These are phyloP conservation scores for Hucho hucho DNA, from an alignment of 2,113 vertebrate species.

Conservation along the genomic window DNA sequence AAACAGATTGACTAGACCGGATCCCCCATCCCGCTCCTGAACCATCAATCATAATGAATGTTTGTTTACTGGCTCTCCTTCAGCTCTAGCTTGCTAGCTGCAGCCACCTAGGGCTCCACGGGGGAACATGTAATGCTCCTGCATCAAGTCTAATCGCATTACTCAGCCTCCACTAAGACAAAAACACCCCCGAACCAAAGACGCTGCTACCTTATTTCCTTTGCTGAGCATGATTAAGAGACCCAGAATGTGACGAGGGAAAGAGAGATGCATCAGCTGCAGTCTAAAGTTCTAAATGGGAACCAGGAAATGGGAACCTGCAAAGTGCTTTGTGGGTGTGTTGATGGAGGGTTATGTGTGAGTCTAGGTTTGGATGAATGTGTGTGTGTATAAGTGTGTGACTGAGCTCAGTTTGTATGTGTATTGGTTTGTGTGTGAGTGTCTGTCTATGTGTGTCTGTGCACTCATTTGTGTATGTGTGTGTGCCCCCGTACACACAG, in stretches of 20 bases:
- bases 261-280: slow-evolving; percentile 18
- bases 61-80: slow-evolving; percentile 43
- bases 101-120: slow-evolving; percentile 28
- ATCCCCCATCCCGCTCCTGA: neutral
- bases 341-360: neutral
- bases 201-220: slow-evolving; percentile 44
- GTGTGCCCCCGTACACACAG: slow-evolving; percentile 4
- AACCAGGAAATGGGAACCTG: too few species aligned
- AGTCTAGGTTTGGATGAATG: slow-evolving; percentile 14
- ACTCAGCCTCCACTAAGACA: slow-evolving; percentile 53
- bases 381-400: neutral
- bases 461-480: neutral
- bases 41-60: slow-evolving; percentile 5
- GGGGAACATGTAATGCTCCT: slow-evolving; percentile 39
- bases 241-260: slow-evolving; percentile 42
- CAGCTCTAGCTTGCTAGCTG: slow-evolving; percentile 8
- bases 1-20: neutral
- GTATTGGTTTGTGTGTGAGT: neutral
- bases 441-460: neutral
- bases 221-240: slow-evolving; percentile 52
- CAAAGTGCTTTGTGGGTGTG: neutral
- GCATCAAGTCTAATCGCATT: slow-evolving; percentile 60
- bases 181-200: slow-evolving; percentile 25
- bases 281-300: neutral
- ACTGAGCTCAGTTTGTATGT: slow-evolving; percentile 3